Evolutionary conservation across 2,797 vertebrate species (phyloP), one percentile per base, ranked within the genome.

Genomic region (Chromobotia macracanthus): DNA sequence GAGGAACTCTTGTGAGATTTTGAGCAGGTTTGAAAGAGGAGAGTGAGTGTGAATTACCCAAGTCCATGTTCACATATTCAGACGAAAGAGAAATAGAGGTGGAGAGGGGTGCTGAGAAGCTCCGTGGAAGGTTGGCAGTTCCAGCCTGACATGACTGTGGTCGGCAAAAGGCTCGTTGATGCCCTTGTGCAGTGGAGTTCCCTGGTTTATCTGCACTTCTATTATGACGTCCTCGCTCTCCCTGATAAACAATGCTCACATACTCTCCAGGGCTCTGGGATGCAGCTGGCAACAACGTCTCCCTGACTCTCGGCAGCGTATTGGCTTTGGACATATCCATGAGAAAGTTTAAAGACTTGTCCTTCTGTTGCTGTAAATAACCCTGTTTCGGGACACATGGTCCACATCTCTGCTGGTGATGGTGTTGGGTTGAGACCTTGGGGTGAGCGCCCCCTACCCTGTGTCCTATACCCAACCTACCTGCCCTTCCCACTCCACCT

Each of bases 261-360:
- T 95, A 95, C 77, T 95, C 94, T 51, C 93, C 93, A 0, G 92
- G 89, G 51, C 89, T 94, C 82, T 91, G 92, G 28, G 93, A 86
- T 23, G 77, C 86, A 0, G 84, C 82, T 3, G 92, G 89, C 5
- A 90, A 86, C 1, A 94, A 87, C 21, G 91, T 92, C 80, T 94
- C 93, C 85, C 92, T 93, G 55, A 92, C 92, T 82, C 92, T 88
- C 2, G 93, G 93, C 67, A 95, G 75, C 0, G 93, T 95, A 87
- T 92, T 94, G 35, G 94, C 92, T 88, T 94, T 94, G 35, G 93
- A 88, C 21, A 93, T 89, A 81, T 95, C 93, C 73, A 91, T 87
- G 6, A 92, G 92, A 75, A 91, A 83, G n/a, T 90, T 92, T 68
- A 88, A 88, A 16, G 86, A 88, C 18, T 86, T 90, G 23, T 85